Base-by-base conservation (phyloP, 2,113 vertebrate species). In the Raja brachyura region DNA sequence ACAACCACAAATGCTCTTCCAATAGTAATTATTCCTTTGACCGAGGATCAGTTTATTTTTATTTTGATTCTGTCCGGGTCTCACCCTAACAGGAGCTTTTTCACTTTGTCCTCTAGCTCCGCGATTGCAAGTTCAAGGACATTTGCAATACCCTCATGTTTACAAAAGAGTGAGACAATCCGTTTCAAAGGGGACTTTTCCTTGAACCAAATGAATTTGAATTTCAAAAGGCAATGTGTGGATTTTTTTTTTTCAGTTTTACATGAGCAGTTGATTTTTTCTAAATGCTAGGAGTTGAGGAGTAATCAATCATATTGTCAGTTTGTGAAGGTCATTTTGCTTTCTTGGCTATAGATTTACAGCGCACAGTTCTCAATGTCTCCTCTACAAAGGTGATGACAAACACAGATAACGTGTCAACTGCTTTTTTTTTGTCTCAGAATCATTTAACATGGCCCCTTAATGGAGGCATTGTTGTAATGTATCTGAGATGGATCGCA, bases 81-180 rank as follows among this genome's bases (percentile, higher is more conserved):
- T 86, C 14, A 25, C n/a, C 56, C n/a, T 14, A 31, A 28, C n/a
- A 16, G 59, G 0, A 28, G 22, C 54, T 88, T 88, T 88, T 16
- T 63, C 59, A 66, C 28, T 88, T 88, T 88, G 83, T 88, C 83
- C 83, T 88, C n/a, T 88, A 59, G 59, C 83, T 88, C 83, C 14
- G n/a, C 13, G n/a, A 66, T 18, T 22, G 59, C 59, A 88, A 73
- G 83, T 88, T 88, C 83, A 88, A 88, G 83, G 83, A 66, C 83
- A 88, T 14, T 63, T 88, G 11, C 54, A 88, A 13, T n/a, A 33
- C 83, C 83, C 83, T 63, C n/a, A 88, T 88, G 83, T 88, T 88
- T 88, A 63, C 61, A 31, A 31, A 63, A 31, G n/a, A 66, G 83
- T 63, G 83, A 88, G 61, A 31, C 83, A 88, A 88, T 66, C 59